Percentiles rank a stretch among this genome's conserved stretches.
Evolutionary conservation across 1,140 invertebrate species (phyloP).

Genomic region (Micrasema minimum): DNA sequence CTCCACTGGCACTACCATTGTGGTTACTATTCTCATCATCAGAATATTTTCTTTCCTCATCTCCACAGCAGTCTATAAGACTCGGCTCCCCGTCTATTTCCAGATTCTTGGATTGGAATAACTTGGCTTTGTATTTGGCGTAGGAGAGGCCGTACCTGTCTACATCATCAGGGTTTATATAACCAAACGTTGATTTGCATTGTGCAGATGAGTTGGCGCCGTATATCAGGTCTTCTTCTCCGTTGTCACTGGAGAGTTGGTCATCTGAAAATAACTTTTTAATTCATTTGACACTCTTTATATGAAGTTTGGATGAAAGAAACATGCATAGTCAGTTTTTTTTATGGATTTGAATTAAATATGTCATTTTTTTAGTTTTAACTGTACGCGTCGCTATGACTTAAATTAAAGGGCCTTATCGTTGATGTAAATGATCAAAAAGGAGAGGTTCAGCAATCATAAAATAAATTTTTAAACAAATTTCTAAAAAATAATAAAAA

Average conservation of each 20-base stretch:
- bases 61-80: conserved; percentile 10
- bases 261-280: conserved; percentile 56
- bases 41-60: conserved; percentile 13
- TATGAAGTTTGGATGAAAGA: too few species aligned
- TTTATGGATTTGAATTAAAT: too few species aligned
- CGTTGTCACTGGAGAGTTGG: conserved; percentile 65
- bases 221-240: conserved; percentile 60
- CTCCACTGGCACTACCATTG: conserved; percentile 3
- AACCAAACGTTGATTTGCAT: conserved; percentile 28
- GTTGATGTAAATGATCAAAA: too few species aligned
- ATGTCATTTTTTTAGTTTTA: too few species aligned
- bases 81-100: conserved; percentile 24
- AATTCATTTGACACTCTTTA: too few species aligned
- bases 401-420: too few species aligned
- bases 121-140: conserved; percentile 62
- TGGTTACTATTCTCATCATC: neutral
- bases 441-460: too few species aligned
- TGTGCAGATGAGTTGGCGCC: conserved; percentile 53
- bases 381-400: too few species aligned
- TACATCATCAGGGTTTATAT: conserved; percentile 60
- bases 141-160: conserved; percentile 62
- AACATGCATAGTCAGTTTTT: too few species aligned
- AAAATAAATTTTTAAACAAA: too few species aligned
- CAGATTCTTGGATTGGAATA: conserved; percentile 49
- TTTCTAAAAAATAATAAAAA: too few species aligned